phyloP scores from a whole-genome alignment of 2,797 vertebrate species.

The Tiaroga cobitis region DNA sequence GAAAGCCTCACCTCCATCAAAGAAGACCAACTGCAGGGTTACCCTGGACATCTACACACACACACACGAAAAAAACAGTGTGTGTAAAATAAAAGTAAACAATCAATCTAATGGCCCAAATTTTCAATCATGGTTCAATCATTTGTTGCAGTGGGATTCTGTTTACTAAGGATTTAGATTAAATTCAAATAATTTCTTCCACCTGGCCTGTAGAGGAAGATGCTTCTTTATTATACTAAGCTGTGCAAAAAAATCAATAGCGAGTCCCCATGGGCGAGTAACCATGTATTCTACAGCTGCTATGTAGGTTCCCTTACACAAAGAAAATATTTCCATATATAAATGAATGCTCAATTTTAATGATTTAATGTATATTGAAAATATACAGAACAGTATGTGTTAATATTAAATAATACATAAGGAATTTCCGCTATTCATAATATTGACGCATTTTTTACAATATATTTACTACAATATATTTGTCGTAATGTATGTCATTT shows the following conservation, averaged over 20 bases:
- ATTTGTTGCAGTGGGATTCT: background rate
- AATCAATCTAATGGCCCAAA: background rate
- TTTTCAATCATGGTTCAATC: background rate
- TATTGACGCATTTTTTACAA: background rate
- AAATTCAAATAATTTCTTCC: background rate
- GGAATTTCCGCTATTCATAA: background rate
- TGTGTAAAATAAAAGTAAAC: background rate
- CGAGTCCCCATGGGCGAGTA: background rate
- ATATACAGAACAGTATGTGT: background rate
- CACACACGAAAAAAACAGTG: background rate
- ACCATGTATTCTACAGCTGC: background rate
- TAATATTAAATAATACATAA: background rate
- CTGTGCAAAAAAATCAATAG: background rate
- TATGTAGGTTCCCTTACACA: background rate
- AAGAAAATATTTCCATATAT: background rate
- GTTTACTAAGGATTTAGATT: background rate
- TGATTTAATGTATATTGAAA: background rate
- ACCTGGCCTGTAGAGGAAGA: background rate
- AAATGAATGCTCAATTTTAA: no score
- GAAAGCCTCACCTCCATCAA: slow-evolving; percentile 91
- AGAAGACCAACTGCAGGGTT: slow-evolving; percentile 89
- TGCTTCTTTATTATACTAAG: background rate
- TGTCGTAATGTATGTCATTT: background rate
- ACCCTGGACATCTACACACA: slow-evolving; percentile 72
- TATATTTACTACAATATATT: background rate